Conservation (phyloP, 1,140 invertebrate genomes). For the Drepana arcuata region DNA sequence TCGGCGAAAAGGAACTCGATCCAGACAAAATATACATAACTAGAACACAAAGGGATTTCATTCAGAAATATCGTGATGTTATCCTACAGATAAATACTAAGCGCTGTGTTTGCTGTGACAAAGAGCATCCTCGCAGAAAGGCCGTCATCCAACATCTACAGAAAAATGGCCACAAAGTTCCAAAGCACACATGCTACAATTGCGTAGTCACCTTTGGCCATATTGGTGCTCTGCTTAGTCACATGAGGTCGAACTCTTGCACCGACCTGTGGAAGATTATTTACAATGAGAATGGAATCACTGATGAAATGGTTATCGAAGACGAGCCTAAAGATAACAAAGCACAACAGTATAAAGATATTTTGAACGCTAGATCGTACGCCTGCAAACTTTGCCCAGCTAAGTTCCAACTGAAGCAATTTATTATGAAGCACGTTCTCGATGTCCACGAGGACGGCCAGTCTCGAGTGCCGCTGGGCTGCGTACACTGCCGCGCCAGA, state of each 20-base stretch:
- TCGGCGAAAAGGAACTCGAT: constrained; percentile 36
- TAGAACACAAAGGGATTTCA: constrained; percentile 63
- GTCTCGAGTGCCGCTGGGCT: constrained; percentile 45
- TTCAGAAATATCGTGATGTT: constrained; percentile 58
- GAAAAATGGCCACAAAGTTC: constrained; percentile 67
- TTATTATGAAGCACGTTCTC: constrained; percentile 68
- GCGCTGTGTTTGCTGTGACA: constrained; percentile 62
- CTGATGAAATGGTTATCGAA: constrained; percentile 60
- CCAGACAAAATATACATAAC: constrained; percentile 61
- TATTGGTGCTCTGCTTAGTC: constrained; percentile 65
- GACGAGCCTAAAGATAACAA: constrained; percentile 49
- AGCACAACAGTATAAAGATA: constrained; percentile 65
- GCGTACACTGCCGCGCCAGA: constrained; percentile 58
- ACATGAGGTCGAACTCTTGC: constrained; percentile 66
- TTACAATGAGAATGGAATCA: constrained; percentile 65
- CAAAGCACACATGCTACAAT: constrained; percentile 74
- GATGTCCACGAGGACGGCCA: constrained; percentile 68
- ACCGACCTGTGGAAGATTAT: constrained; percentile 69
- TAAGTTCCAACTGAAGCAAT: constrained; percentile 68
- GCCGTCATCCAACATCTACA: constrained; percentile 69
- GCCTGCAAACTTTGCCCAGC: constrained; percentile 66
- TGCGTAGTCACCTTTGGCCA: constrained; percentile 72
- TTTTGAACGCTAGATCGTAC: constrained; percentile 66
- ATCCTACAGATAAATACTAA: constrained; percentile 69
- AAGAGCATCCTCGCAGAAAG: constrained; percentile 61